Conservation (phyloP, 2,888 invertebrate species). For the Troides aeacus region DNA sequence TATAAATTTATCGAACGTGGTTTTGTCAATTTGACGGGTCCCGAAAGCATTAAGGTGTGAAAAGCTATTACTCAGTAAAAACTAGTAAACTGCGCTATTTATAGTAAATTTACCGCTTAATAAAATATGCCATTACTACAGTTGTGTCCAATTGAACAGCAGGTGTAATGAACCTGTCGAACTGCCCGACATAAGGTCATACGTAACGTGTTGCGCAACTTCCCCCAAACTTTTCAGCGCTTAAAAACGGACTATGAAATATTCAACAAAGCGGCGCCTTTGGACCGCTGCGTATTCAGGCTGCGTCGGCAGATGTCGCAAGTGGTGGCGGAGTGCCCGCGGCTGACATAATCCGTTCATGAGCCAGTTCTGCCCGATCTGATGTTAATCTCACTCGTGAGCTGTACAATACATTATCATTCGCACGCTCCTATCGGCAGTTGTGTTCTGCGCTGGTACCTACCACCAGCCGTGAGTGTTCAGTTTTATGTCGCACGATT, state of each 20-base stretch:
- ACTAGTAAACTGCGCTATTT: too few relatives aligned
- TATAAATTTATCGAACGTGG: too few relatives aligned
- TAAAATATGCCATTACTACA: too few relatives aligned
- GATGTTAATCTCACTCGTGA: constrained; percentile 28
- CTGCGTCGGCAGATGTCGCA: constrained; percentile 51
- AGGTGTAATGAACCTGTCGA: constrained; percentile 1
- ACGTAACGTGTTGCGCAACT: constrained; percentile 17
- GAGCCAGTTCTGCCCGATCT: constrained; percentile 35
- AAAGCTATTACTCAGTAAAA: too few relatives aligned
- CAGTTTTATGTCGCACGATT: background rate
- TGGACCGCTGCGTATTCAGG: constrained; percentile 61
- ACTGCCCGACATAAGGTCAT: constrained; percentile 14
- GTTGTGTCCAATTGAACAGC: too few relatives aligned
- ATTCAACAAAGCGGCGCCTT: constrained; percentile 55
- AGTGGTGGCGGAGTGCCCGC: constrained; percentile 54
- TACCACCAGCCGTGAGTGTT: background rate
- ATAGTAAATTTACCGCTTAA: too few relatives aligned
- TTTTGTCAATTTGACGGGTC: too few relatives aligned
- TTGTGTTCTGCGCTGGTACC: background rate
- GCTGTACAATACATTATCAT: constrained; percentile 4
- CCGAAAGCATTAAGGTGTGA: too few relatives aligned
- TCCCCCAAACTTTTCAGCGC: constrained; percentile 34
- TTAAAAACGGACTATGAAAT: constrained; percentile 53
- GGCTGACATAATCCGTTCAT: constrained; percentile 36
- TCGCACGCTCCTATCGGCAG: constrained; percentile 3